phyloP scores from a whole-genome alignment of 1,140 invertebrate genomes.

The Melanaphis sacchari region DNA sequence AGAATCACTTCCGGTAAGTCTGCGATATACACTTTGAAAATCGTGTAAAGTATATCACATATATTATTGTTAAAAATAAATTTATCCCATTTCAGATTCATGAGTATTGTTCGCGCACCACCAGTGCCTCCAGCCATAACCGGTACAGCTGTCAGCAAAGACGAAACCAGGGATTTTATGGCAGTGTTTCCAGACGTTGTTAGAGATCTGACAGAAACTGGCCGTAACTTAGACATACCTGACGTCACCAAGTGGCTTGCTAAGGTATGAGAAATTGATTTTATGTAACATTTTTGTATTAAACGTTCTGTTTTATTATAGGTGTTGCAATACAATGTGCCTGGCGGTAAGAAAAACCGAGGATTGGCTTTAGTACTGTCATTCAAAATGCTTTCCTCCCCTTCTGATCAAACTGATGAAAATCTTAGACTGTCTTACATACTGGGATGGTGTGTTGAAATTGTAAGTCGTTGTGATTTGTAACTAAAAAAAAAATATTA shows the following conservation, averaged over 20 bases:
- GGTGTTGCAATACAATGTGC: conserved; percentile 83
- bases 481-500: neutral
- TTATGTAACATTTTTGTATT: neutral
- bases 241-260: conserved; percentile 81
- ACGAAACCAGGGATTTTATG: conserved; percentile 86
- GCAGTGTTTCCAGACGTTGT: conserved; percentile 85
- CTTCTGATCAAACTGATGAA: conserved; percentile 73
- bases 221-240: conserved; percentile 74
- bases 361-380: conserved; percentile 81
- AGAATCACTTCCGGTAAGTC: neutral
- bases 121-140: conserved; percentile 68
- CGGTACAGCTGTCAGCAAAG: conserved; percentile 72
- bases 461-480: conserved; percentile 71
- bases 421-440: conserved; percentile 81
- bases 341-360: conserved; percentile 79
- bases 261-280: conserved; percentile 68
- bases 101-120: conserved; percentile 19
- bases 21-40: neutral
- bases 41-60: neutral
- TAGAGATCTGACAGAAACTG: conserved; percentile 78
- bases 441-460: conserved; percentile 93
- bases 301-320: conserved; percentile 61
- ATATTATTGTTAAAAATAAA: neutral
- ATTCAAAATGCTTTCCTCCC: conserved; percentile 74
- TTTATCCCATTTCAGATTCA: neutral